A percentile compares a stretch with the other conserved stretches of the same genome.
Evolutionary conservation across 2,888 invertebrate species (phyloP).

Genomic region (Strigamia crassipes): DNA sequence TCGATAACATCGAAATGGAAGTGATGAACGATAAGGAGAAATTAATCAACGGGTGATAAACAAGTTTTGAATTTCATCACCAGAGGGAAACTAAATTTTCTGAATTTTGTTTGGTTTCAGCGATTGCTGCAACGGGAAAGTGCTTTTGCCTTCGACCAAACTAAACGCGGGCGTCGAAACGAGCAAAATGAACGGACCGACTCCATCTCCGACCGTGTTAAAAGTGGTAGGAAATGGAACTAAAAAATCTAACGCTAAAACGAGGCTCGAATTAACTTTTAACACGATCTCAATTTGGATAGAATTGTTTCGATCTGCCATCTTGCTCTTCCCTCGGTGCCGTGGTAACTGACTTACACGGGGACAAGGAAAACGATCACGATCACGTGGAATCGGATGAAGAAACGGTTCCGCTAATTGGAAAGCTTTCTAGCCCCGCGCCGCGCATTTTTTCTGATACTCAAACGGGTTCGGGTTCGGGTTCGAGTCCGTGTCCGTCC

Average conservation of each 20-base stretch:
- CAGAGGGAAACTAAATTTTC: neutral
- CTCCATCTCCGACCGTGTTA: neutral
- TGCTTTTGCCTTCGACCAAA: neutral
- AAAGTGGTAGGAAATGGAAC: neutral
- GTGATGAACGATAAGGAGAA: constrained; percentile 47
- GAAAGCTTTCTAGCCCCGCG: neutral
- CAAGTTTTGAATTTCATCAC: neutral
- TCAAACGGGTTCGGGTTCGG: neutral
- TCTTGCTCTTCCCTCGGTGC: neutral
- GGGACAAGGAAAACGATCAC: neutral
- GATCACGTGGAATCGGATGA: neutral
- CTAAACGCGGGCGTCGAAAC: neutral
- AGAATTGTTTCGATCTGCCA: neutral
- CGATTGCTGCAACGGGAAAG: neutral
- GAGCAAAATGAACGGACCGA: neutral
- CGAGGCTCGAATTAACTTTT: neutral
- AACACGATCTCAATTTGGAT: no score
- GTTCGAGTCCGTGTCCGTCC: neutral
- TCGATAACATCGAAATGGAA: constrained; percentile 44
- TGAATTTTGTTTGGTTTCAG: neutral
- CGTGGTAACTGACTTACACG: neutral
- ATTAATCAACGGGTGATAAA: constrained; percentile 47
- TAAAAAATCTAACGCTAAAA: neutral
- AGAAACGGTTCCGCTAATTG: neutral
- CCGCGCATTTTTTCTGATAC: neutral